Base-by-base conservation (phyloP, 2,113 vertebrate genomes). In the Caloenas nicobarica region DNA sequence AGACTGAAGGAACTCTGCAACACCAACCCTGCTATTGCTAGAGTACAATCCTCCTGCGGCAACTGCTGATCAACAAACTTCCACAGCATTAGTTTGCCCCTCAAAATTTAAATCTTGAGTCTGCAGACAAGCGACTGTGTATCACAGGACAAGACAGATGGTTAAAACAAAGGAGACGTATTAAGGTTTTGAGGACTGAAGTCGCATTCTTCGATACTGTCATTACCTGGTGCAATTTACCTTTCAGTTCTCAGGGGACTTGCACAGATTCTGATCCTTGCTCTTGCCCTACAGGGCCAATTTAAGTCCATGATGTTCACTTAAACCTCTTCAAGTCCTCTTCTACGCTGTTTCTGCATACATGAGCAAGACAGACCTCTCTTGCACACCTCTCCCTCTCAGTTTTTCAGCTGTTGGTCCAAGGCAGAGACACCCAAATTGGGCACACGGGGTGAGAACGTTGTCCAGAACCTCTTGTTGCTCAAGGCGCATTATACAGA, bases 131-230 rank as follows among this genome's bases (percentile, higher is more conserved):
- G 51, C 0, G 5, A 34, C 38, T 50, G 22, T 48, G 36, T 6
- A 54, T 4, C 25, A 24, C 29, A 46, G n/a, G 58, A 11, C n/a
- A 56, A 48, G 44, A 6, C 16, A 69, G 15, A 19, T 6, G 5
- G 5, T 3, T 56, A 50, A 44, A 74, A 50, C 26, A 5, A 56
- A 53, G 25, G 9, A 76, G 46, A 42, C 14, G 29, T 21, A 42
- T 12, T 1, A 22, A 16, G 28, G 48, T 46, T 68, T 31, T 40
- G 25, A 56, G 38, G 71, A 57, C 33, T 83, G 31, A 33, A 68
- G n/a, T 24, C 22, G 64, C 28, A 9, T 34, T 68, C 42, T 46
- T n/a, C 2, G 5, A 1, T 0, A 6, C 9, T 26, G 21, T 0
- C 16, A 1, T 16, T 14, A 79, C 22, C 53, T 31, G 16, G 5